These are phyloP conservation scores for Xestia c-nigrum DNA, from an alignment of 2,888 invertebrate genomes.

Conservation along the genomic window DNA sequence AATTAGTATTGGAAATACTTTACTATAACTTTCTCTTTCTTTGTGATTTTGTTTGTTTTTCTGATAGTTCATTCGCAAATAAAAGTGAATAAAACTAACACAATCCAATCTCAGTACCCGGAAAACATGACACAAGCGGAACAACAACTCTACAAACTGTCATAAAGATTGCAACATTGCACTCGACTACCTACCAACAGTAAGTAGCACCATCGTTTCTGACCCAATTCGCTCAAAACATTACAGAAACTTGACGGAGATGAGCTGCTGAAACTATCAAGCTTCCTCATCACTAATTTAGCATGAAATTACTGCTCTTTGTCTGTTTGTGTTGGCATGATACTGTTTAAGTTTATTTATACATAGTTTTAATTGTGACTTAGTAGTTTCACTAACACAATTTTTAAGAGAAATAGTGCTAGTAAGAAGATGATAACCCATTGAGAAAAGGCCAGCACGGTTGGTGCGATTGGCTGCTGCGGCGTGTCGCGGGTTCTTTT, in stretches of 20 bases:
- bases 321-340: neutral
- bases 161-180: constrained; percentile 50
- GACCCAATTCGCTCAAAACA: constrained; percentile 50
- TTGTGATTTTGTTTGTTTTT: neutral
- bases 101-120: neutral
- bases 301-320: constrained; percentile 16
- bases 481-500: too few species aligned
- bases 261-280: constrained; percentile 46
- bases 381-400: neutral
- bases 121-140: constrained; percentile 13
- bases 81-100: neutral
- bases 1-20: neutral
- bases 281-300: constrained; percentile 44
- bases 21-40: neutral
- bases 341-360: neutral
- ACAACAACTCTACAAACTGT: constrained; percentile 7
- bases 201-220: constrained; percentile 19
- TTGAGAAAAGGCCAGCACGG: too few species aligned
- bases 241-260: constrained; percentile 41
- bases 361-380: neutral
- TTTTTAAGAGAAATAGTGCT: neutral
- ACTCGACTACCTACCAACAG: neutral
- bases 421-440: neutral
- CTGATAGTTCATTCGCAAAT: neutral
- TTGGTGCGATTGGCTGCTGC: too few species aligned